A percentile compares a stretch with the other conserved stretches of the same genome.
Conservation (phyloP, 2,797 vertebrate species). For the Silurus aristotelis region DNA sequence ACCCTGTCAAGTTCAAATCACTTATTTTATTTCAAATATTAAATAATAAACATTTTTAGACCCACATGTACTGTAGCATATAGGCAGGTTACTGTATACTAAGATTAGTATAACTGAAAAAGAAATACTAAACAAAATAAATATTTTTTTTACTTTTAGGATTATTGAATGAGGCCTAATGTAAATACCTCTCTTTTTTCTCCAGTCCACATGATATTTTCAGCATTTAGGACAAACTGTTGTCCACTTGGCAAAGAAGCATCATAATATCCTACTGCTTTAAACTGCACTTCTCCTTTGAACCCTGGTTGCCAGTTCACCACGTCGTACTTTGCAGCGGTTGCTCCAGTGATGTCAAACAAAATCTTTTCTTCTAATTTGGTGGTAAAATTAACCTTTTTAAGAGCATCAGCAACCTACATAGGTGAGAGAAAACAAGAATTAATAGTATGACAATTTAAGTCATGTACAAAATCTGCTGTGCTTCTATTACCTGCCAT, state of each 20-base stretch:
- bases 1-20: no score
- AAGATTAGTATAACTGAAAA: no score
- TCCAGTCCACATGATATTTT: slow-evolving; percentile 68
- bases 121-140: no score
- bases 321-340: slow-evolving; percentile 72
- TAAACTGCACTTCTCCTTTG: slow-evolving; percentile 65
- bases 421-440: neutral
- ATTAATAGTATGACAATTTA: neutral
- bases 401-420: slow-evolving; percentile 68
- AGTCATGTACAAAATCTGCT: neutral
- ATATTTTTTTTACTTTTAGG: neutral
- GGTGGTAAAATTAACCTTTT: slow-evolving; percentile 69
- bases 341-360: slow-evolving; percentile 73
- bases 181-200: neutral
- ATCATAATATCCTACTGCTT: slow-evolving; percentile 73
- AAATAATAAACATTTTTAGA: no score
- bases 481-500: slow-evolving; percentile 63
- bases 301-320: slow-evolving; percentile 72
- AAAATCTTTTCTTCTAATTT: slow-evolving; percentile 68
- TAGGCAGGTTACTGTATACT: no score
- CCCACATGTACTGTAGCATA: no score
- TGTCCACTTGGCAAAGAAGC: slow-evolving; percentile 65
- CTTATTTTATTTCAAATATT: no score
- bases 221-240: slow-evolving; percentile 68
- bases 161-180: neutral